Base-by-base conservation (phyloP, 1,140 invertebrate species). In the Sesamia nonagrioides region DNA sequence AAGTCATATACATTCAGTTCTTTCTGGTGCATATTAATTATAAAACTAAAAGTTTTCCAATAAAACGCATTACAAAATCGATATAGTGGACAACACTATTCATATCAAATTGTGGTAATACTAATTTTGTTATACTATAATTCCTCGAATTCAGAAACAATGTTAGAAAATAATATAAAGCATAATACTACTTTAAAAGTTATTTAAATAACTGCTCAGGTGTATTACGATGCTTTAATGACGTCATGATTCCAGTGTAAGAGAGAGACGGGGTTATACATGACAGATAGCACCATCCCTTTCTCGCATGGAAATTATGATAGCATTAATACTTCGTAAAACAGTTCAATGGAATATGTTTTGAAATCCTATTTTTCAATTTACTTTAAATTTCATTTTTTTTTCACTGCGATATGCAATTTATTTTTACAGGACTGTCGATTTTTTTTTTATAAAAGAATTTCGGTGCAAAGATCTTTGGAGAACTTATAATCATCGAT, bases 1-100 rank as follows among this genome's bases (percentile, higher is more conserved):
- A 75, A 75, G 42, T 58, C 48, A 84, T 81, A 83, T 81, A 84
- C 80, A 84, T 82, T 87, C 86, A 86, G 85, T 85, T 85, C 85
- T 84, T 85, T 79, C 79, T 80, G 66, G 83, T 88, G 85, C 81
- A 86, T 54, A 78, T 75, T 81, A 74, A 73, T 81, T 83, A 79
- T 77, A 79, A 82, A 42, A 56, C 71, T 73, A 73, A 37, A 58
- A 4, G 18, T 17, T 63, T 75, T 61, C n/a, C 50, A 61, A 21
- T 50, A 50, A 75, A 48, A 48, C 15, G 11, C 37, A 50, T 63
- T 63, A 27, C 17, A 33, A 75, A 61, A 48, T 69, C 18, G 66
- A 69, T 68, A 68, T 69, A 48, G n/a, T 75, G 58, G 72, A 61
- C 72, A 56, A 73, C 52, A 58, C 69, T 72, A 75, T 66, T 33